phyloP scores from a whole-genome alignment of 2,888 invertebrate genomes.

The Drosophila gaucha region DNA sequence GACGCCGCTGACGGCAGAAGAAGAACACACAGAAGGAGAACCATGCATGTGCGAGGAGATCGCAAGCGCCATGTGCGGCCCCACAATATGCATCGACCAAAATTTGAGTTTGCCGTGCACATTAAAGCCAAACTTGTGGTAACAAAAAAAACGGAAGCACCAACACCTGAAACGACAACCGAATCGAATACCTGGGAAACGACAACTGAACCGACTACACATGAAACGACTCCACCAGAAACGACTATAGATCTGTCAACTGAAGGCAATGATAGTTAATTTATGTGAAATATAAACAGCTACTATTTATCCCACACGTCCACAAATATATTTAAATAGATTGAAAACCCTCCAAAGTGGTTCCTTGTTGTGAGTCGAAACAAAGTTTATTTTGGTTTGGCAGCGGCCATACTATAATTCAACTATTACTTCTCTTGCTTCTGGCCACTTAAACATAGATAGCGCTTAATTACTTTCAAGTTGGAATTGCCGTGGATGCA shows the following conservation, averaged over 20 bases:
- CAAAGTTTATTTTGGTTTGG: constrained; percentile 35
- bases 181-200: no score
- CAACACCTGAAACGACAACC: no score
- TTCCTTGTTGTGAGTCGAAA: no score
- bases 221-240: no score
- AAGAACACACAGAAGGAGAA: background rate
- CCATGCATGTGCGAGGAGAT: background rate
- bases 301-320: background rate
- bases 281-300: background rate
- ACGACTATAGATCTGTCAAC: no score
- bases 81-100: constrained; percentile 41
- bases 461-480: constrained; percentile 56
- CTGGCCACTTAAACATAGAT: constrained; percentile 66
- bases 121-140: no score
- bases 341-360: background rate
- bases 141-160: no score
- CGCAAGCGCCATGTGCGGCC: constrained; percentile 27
- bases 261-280: no score
- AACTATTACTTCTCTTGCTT: constrained; percentile 66
- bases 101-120: background rate
- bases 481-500: constrained; percentile 28
- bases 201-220: no score
- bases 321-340: background rate
- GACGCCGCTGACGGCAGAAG: background rate
- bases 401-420: constrained; percentile 70